phyloP scores from a whole-genome alignment of 2,797 vertebrate genomes.

The Anomalospiza imberbis region DNA sequence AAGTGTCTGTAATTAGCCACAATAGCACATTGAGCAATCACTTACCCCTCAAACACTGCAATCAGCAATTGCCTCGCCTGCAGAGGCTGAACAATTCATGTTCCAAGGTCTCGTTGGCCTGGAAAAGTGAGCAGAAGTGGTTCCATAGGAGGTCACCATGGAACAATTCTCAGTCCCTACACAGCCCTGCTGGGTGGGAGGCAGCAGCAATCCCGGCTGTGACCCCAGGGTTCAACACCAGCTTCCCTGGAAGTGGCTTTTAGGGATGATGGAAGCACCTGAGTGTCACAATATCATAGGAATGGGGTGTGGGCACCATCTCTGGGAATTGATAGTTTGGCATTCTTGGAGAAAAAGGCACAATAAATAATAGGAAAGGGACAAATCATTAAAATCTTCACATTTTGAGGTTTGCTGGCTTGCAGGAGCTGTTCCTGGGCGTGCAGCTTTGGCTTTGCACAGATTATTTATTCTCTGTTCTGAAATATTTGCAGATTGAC shows the following conservation, averaged over 20 bases:
- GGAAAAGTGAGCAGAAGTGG: not conserved
- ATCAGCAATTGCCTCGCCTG: not conserved
- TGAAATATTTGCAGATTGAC: not conserved
- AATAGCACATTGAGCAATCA: not conserved
- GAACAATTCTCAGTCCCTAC: not conserved
- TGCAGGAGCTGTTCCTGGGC: not conserved
- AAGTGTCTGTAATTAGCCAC: conserved; percentile 10
- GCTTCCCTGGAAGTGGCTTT: not conserved
- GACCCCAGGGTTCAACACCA: not conserved
- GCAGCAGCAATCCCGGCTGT: not conserved
- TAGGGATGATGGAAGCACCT: conserved; percentile 6
- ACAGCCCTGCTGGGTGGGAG: not conserved
- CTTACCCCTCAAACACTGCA: not conserved
- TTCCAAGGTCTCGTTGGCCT: not conserved
- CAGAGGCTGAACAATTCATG: not conserved
- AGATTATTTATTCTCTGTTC: not conserved
- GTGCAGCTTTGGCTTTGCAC: not conserved
- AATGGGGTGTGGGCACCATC: not conserved
- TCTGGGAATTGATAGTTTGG: conserved; percentile 46
- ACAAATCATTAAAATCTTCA: not conserved
- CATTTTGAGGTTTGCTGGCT: not conserved
- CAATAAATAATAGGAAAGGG: conserved; percentile 57
- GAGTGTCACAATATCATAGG: not conserved
- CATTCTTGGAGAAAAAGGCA: conserved; percentile 45
- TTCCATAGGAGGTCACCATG: not conserved